A percentile compares a stretch with the other conserved stretches of the same genome.
phyloP scores from a whole-genome alignment of 2,888 invertebrate species.

The Silvanus unidentatus region DNA sequence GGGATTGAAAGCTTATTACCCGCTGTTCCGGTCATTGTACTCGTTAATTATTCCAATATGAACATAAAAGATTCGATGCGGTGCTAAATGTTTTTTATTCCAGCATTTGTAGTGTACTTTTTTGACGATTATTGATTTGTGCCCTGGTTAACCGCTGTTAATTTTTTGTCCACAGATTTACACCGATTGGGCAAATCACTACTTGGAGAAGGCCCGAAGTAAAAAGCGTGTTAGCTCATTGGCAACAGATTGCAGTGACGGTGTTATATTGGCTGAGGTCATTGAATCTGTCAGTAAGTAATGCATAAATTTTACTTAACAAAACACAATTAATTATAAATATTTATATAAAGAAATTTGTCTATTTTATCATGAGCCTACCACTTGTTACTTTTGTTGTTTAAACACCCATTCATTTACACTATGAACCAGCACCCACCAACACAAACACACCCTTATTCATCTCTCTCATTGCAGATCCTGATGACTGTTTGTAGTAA shows the following conservation, averaged over 20 bases:
- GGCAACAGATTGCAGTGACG: constrained; percentile 88
- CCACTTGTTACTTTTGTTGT: background rate
- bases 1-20: too few relatives aligned
- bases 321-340: background rate
- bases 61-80: too few relatives aligned
- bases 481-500: too few relatives aligned
- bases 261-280: constrained; percentile 85
- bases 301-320: constrained; percentile 17
- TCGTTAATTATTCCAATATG: too few relatives aligned
- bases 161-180: too few relatives aligned
- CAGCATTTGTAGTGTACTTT: too few relatives aligned
- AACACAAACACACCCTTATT: background rate
- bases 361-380: too few relatives aligned
- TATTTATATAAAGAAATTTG: constrained; percentile 3
- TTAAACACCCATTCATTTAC: constrained; percentile 5
- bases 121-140: too few relatives aligned
- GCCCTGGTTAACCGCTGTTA: too few relatives aligned
- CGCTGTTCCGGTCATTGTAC: too few relatives aligned
- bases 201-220: constrained; percentile 85
- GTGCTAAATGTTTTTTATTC: too few relatives aligned
- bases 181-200: constrained; percentile 98
- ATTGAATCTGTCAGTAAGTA: constrained; percentile 90
- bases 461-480: background rate
- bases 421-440: background rate
- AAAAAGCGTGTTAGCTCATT: constrained; percentile 75